Percentiles rank a stretch among this genome's conserved stretches.
Conservation (phyloP, 2,888 invertebrate genomes). For the Chouioia cunea region DNA sequence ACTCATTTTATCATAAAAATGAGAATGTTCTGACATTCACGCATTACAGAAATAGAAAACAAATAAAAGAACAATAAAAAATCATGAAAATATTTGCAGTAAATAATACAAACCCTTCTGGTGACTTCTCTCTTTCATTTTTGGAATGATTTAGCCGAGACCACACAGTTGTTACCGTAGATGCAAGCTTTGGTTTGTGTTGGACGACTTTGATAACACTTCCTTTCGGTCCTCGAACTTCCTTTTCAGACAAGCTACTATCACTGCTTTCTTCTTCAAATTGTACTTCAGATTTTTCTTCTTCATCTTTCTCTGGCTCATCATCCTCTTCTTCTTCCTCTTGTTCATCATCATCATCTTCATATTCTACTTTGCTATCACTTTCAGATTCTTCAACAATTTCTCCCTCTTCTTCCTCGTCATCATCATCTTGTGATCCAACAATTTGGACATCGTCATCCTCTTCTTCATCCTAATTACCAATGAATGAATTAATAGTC, state of each 20-base stretch:
- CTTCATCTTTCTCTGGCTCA: conserved; percentile 46
- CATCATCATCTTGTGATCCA: conserved; percentile 51
- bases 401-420: conserved; percentile 52
- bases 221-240: conserved; percentile 68
- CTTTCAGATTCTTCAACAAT: conserved; percentile 50
- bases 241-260: conserved; percentile 71
- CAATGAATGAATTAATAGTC: conserved; percentile 1
- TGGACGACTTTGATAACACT: conserved; percentile 73
- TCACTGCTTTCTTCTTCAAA: conserved; percentile 55
- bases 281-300: conserved; percentile 29
- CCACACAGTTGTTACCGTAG: conserved; percentile 73
- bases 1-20: background rate
- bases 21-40: background rate
- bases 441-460: conserved; percentile 49
- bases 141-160: conserved; percentile 70
- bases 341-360: conserved; percentile 50
- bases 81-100: too few species aligned
- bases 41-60: background rate
- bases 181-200: conserved; percentile 66
- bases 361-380: conserved; percentile 50
- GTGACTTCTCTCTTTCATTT: conserved; percentile 47
- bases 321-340: conserved; percentile 54
- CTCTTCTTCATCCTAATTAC: conserved; percentile 36
- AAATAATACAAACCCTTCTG: conserved; percentile 53
- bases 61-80: background rate